These are phyloP conservation scores for Lasioglossum lativentre DNA, from an alignment of 2,888 invertebrate species.

Conservation along the genomic window DNA sequence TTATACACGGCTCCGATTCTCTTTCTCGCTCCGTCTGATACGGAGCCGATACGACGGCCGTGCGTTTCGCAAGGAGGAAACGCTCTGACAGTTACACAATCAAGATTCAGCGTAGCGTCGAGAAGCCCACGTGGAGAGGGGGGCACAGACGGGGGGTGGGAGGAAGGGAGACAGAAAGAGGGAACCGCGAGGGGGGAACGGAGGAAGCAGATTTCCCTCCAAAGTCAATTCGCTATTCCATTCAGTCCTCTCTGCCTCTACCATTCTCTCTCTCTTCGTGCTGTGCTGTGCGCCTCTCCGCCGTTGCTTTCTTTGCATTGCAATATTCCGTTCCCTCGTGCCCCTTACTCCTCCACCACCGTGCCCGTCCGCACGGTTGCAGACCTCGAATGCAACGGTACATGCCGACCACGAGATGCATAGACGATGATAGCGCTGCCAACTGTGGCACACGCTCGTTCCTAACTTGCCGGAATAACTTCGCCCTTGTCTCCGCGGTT, in stretches of 20 bases:
- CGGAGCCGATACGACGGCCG: conserved; percentile 37
- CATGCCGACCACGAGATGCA: conserved; percentile 65
- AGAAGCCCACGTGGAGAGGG: conserved; percentile 5
- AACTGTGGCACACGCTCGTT: conserved; percentile 28
- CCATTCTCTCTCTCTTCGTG: not conserved
- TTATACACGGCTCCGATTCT: conserved; percentile 20
- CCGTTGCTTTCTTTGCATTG: conserved; percentile 51
- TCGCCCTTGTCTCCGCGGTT: conserved; percentile 9
- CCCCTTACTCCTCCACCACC: not conserved
- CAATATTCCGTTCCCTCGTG: conserved; percentile 20
- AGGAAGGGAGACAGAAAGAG: not conserved
- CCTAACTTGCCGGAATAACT: conserved; percentile 36
- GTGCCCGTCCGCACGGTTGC: conserved; percentile 45
- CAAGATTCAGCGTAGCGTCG: conserved; percentile 60
- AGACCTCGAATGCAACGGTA: conserved; percentile 70
- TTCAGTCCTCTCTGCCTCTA: conserved; percentile 54
- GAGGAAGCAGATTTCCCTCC: conserved; percentile 58
- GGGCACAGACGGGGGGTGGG: too few relatives aligned
- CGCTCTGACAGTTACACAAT: conserved; percentile 71
- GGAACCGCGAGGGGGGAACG: conserved; percentile 13
- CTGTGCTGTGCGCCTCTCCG: not conserved
- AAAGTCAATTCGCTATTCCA: conserved; percentile 73
- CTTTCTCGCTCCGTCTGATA: conserved; percentile 26
- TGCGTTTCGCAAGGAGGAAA: conserved; percentile 62
- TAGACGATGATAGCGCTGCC: conserved; percentile 60